Percentiles rank a stretch among this genome's conserved stretches.
Evolutionary conservation across 2,113 vertebrate genomes (phyloP).

Genomic region (Lontra canadensis): DNA sequence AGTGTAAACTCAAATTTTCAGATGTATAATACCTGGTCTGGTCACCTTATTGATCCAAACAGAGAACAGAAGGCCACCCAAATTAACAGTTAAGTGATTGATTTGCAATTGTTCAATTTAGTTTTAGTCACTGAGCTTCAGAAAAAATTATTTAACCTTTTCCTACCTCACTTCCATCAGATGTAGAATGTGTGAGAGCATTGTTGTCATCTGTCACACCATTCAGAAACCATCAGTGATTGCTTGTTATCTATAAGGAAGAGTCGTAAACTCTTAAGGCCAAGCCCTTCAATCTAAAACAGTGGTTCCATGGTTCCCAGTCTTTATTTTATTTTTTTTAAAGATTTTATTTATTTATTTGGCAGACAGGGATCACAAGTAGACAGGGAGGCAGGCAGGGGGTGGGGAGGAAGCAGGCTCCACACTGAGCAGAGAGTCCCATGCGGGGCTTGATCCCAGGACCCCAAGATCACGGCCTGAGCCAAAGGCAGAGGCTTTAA

Average conservation of each 20-base stretch:
- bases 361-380: too few species aligned
- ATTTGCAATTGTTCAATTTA: neutral
- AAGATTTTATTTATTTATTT: too few species aligned
- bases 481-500: too few species aligned
- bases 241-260: neutral
- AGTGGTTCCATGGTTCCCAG: neutral
- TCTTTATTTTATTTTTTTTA: neutral
- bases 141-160: neutral
- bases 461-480: too few species aligned
- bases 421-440: too few species aligned
- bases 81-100: neutral
- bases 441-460: too few species aligned
- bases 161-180: neutral
- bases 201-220: neutral
- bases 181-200: neutral
- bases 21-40: constrained; percentile 4
- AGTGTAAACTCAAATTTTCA: constrained; percentile 20
- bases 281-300: neutral
- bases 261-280: neutral
- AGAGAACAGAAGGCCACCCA: neutral
- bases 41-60: neutral
- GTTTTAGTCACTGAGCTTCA: neutral
- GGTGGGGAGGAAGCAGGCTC: too few species aligned
- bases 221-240: neutral
- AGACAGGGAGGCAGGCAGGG: too few species aligned